phyloP scores from a whole-genome alignment of 2,797 vertebrate genomes.

The Phrynocephalus forsythii region DNA sequence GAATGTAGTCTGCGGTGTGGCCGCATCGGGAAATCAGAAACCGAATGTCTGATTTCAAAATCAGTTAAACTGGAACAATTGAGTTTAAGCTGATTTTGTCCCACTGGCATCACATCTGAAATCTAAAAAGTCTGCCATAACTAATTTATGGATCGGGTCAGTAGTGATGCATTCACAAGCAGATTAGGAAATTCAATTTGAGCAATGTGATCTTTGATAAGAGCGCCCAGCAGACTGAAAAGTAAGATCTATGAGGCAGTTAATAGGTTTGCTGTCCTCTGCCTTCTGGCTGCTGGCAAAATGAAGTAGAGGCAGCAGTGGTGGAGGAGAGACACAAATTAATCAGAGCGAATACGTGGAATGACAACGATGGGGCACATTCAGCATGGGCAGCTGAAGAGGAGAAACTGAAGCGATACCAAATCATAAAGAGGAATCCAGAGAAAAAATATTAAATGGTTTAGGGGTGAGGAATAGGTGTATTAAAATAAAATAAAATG shows the following conservation, averaged over 20 bases:
- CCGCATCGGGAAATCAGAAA: slow-evolving; percentile 1
- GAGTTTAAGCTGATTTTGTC: slow-evolving; percentile 27
- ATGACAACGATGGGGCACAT: slow-evolving; percentile 6
- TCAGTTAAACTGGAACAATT: slow-evolving; percentile 31
- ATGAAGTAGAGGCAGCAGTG: slow-evolving; percentile 17
- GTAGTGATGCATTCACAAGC: slow-evolving; percentile 39
- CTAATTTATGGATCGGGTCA: slow-evolving; percentile 21
- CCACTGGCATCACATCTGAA: slow-evolving; percentile 27
- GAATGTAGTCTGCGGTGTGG: not conserved
- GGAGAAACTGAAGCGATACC: not conserved
- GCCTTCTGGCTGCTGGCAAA: slow-evolving; percentile 34
- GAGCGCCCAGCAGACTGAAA: slow-evolving; percentile 36
- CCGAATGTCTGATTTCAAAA: not conserved
- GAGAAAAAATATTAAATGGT: not conserved
- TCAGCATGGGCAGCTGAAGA: not conserved
- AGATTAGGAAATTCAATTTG: slow-evolving; percentile 48
- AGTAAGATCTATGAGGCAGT: slow-evolving; percentile 32
- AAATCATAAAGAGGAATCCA: slow-evolving; percentile 6
- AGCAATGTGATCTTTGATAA: slow-evolving; percentile 39
- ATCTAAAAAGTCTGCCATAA: slow-evolving; percentile 34
- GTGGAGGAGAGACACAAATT: slow-evolving; percentile 31
- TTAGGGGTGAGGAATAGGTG: not conserved
- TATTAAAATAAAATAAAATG: not conserved
- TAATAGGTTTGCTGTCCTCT: slow-evolving; percentile 43
- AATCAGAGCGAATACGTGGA: slow-evolving; percentile 33